Percentiles rank a stretch among this genome's conserved stretches.
These are phyloP conservation scores for Subanguina moxae DNA, from an alignment of 1,140 invertebrate genomes.

Conservation along the genomic window DNA sequence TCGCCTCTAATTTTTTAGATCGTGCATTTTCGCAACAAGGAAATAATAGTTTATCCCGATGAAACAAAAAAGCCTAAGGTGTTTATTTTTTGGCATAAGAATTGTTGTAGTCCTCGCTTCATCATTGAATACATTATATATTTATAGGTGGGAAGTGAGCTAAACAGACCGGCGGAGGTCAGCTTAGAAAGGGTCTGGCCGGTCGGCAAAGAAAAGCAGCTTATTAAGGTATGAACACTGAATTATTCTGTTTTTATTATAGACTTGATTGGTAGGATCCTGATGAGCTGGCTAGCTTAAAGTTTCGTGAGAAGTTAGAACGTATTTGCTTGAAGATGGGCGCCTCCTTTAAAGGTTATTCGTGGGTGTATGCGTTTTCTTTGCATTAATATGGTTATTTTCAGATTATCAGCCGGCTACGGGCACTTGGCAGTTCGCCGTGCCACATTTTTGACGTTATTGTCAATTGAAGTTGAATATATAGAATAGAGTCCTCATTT, in stretches of 20 bases:
- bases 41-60: conserved; percentile 69
- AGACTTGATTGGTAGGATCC: conserved; percentile 63
- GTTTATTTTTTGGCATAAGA: background rate
- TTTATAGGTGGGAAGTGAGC: conserved; percentile 72
- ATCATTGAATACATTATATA: conserved; percentile 18
- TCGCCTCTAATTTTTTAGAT: conserved; percentile 15
- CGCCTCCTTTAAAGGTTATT: conserved; percentile 72
- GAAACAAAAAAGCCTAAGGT: conserved; percentile 67
- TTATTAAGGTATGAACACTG: conserved; percentile 68
- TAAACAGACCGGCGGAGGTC: conserved; percentile 84
- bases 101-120: background rate
- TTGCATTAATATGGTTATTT: no score
- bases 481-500: no score
- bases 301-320: conserved; percentile 81
- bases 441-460: no score
- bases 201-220: conserved; percentile 72
- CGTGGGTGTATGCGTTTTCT: no score
- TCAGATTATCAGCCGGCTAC: conserved; percentile 84
- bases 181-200: conserved; percentile 93
- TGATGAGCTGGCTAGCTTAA: conserved; percentile 72
- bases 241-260: background rate
- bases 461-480: no score
- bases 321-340: conserved; percentile 77
- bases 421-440: conserved; percentile 88
- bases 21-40: conserved; percentile 67